These are phyloP conservation scores for Rhinolophus ferrumequinum DNA, from an alignment of 2,113 vertebrate species.

Conservation along the genomic window DNA sequence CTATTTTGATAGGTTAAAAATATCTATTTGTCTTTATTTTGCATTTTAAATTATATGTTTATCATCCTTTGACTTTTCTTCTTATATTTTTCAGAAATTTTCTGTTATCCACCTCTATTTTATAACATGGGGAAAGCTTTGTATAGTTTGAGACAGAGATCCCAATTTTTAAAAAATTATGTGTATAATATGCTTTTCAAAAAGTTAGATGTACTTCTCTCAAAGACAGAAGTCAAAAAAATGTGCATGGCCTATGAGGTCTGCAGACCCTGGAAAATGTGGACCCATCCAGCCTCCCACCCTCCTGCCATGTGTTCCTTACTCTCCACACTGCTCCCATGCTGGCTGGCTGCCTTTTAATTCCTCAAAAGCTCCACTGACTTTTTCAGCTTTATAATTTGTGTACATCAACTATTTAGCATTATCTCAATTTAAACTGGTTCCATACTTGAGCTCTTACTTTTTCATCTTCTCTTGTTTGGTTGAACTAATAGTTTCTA, in stretches of 20 bases:
- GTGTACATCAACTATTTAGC: background rate
- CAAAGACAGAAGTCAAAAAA: background rate
- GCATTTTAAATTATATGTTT: background rate
- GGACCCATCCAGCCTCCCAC: background rate
- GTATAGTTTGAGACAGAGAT: background rate
- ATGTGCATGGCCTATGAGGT: background rate
- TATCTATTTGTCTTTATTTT: background rate
- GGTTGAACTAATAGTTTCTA: background rate
- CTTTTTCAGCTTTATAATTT: background rate
- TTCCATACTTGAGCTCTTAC: background rate
- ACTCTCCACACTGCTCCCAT: too few species aligned
- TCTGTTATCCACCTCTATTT: background rate
- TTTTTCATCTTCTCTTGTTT: background rate
- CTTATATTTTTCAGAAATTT: background rate
- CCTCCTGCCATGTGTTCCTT: too few species aligned
- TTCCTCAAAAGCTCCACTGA: too few species aligned
- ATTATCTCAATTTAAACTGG: background rate
- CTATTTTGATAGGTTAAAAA: background rate
- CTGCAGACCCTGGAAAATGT: background rate
- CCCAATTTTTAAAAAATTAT: background rate
- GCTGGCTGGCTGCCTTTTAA: background rate
- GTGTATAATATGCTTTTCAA: background rate
- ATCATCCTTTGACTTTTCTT: background rate
- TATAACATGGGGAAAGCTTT: background rate
- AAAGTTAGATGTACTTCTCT: background rate